Evolutionary conservation across 1,140 invertebrate genomes (phyloP).

Genomic region (Atta colombica): DNA sequence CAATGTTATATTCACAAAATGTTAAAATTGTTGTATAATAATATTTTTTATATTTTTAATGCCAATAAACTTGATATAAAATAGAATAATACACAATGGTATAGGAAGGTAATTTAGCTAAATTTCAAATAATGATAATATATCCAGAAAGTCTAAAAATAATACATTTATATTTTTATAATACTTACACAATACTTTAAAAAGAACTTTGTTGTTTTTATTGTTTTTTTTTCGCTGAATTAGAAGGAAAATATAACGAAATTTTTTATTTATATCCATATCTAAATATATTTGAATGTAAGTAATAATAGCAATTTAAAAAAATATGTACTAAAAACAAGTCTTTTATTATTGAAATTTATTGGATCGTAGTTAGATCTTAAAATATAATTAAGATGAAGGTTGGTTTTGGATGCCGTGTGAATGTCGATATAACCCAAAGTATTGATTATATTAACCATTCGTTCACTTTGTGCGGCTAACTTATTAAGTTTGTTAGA

Average conservation of each 20-base stretch:
- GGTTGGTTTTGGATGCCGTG: slow-evolving; percentile 22
- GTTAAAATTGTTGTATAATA: background rate
- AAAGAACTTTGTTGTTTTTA: background rate
- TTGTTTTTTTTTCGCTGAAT: background rate
- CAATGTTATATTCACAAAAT: background rate
- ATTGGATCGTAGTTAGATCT: slow-evolving; percentile 2
- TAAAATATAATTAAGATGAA: slow-evolving; percentile 22
- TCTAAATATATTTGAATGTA: background rate
- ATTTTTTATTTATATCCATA: background rate
- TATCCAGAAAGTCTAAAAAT: background rate
- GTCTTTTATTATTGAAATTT: slow-evolving; percentile 46
- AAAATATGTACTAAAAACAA: background rate
- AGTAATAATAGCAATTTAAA: background rate
- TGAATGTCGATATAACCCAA: slow-evolving; percentile 51
- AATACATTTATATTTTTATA: background rate
- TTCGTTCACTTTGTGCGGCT: slow-evolving; percentile 30
- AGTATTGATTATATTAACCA: slow-evolving; percentile 66
- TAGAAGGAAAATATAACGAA: background rate
- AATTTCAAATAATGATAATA: background rate
- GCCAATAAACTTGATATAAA: background rate
- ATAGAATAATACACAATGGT: background rate
- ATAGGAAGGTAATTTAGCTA: background rate
- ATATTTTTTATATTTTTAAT: background rate
- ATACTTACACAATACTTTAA: background rate
- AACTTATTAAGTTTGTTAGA: slow-evolving; percentile 35